Evolutionary conservation across 2,113 vertebrate genomes (phyloP), one percentile per base, ranked within the genome.

Genomic region (Cyphomyrus plagiostoma): DNA sequence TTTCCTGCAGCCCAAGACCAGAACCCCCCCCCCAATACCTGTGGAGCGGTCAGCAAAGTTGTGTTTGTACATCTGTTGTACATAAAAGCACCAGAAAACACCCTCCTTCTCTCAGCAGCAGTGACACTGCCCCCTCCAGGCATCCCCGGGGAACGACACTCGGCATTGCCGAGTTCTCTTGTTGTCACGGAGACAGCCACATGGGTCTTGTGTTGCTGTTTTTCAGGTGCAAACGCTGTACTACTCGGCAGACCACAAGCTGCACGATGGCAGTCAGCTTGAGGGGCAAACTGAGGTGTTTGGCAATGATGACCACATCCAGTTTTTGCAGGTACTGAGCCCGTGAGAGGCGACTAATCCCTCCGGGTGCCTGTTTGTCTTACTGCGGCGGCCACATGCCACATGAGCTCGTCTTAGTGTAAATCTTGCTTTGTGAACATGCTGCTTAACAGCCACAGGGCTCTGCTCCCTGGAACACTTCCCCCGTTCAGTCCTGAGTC

Each of bases 191-290:
- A 97, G 96, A 97, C 95, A 92, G 97, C 98, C 97, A 99, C 97
- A 98, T 99, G 97, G 97, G 97, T 99, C 97, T 97, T 98, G 97
- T 99, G 97, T 95, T 96, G 50, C 80, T 89, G 89, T 99, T 96
- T 99, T 99, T 92, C 98, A 99, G 98, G 98, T 99, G 96, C 98
- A 99, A 98, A 99, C 96, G 95, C 97, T 99, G 97, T 99, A 99
- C 98, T 99, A 99, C 97, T 99, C 98, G 96, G 97, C 98, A 94
- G 98, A 99, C 97, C 98, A 99, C 97, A 99, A 99, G 97, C 97
- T 99, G 96, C 97, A 99, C 97, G 98, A 99, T 97, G 98, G 98
- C 95, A 97, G 97, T 96, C 97, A 97, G 95, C 97, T 99, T 97
- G 98, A 98, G 95, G 97, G 97, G 96, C 98, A 98, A 96, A 96